Conservation (phyloP, 2,797 vertebrate species). For the Sebastes reedi region DNA sequence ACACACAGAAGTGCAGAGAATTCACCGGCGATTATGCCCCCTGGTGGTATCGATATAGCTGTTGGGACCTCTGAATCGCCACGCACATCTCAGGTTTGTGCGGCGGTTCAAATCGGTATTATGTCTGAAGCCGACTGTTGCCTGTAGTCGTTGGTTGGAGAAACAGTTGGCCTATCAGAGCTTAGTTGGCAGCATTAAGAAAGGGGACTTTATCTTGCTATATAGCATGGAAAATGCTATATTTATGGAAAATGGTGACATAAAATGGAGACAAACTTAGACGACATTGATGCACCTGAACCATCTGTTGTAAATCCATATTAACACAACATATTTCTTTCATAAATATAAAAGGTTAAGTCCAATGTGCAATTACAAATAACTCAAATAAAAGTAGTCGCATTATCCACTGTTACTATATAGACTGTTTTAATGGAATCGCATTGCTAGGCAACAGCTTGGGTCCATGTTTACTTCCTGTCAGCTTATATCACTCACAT, state of each 20-base stretch:
- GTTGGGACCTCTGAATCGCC: background rate
- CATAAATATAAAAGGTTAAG: background rate
- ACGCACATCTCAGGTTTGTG: background rate
- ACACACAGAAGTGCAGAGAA: background rate
- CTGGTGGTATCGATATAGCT: background rate
- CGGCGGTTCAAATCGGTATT: background rate
- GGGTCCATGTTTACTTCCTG: too few species aligned
- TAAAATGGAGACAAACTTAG: background rate
- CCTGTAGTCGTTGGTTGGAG: background rate
- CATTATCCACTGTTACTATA: background rate
- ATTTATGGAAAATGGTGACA: background rate
- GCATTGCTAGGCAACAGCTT: too few species aligned
- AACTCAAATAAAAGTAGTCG: background rate
- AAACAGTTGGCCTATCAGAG: background rate
- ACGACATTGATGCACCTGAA: background rate
- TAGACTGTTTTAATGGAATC: too few species aligned
- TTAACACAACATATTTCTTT: background rate
- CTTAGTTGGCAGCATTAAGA: background rate
- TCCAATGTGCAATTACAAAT: background rate
- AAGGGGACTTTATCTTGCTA: background rate
- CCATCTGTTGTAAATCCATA: background rate
- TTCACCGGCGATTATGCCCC: background rate
- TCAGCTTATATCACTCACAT: too few species aligned
- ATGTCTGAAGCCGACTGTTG: background rate
- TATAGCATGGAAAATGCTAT: background rate